Evolutionary conservation across 2,888 invertebrate species (phyloP).

Genomic region (Exocentrus adspersus): DNA sequence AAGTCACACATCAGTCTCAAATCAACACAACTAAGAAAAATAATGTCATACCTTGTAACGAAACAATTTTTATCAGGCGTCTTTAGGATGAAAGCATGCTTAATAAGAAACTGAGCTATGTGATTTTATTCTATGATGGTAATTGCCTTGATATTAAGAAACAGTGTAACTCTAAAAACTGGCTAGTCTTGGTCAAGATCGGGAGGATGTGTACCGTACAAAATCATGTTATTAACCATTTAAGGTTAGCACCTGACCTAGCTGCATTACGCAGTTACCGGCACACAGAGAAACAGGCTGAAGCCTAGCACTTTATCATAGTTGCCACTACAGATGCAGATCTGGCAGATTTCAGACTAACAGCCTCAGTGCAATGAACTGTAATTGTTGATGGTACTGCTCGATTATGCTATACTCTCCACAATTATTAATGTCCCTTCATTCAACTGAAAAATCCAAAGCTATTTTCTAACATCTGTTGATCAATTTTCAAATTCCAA

Average conservation of each 20-base stretch:
- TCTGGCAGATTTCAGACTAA: slow-evolving; percentile 56
- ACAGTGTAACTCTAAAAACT: too few species aligned
- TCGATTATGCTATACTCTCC: slow-evolving; percentile 50
- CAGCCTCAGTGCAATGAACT: slow-evolving; percentile 55
- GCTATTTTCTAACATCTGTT: slow-evolving; percentile 51
- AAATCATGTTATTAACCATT: slow-evolving; percentile 4
- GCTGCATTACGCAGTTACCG: slow-evolving; percentile 41
- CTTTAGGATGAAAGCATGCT: too few species aligned
- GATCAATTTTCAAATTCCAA: slow-evolving; percentile 52
- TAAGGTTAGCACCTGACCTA: slow-evolving; percentile 26
- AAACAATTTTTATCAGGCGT: too few species aligned
- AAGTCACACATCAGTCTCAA: too few species aligned
- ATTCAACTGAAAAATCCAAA: slow-evolving; percentile 43
- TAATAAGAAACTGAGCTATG: background rate
- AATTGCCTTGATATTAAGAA: too few species aligned
- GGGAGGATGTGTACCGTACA: background rate
- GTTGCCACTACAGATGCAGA: slow-evolving; percentile 55
- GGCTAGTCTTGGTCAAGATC: background rate
- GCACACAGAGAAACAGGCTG: slow-evolving; percentile 39
- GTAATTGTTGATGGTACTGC: slow-evolving; percentile 57
- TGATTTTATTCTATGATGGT: too few species aligned
- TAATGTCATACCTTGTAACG: too few species aligned
- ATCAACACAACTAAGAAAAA: too few species aligned
- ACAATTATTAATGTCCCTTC: slow-evolving; percentile 47
- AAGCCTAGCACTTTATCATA: slow-evolving; percentile 54